Base-by-base conservation (phyloP, 2,113 vertebrate genomes). In the Elanus axillaris region DNA sequence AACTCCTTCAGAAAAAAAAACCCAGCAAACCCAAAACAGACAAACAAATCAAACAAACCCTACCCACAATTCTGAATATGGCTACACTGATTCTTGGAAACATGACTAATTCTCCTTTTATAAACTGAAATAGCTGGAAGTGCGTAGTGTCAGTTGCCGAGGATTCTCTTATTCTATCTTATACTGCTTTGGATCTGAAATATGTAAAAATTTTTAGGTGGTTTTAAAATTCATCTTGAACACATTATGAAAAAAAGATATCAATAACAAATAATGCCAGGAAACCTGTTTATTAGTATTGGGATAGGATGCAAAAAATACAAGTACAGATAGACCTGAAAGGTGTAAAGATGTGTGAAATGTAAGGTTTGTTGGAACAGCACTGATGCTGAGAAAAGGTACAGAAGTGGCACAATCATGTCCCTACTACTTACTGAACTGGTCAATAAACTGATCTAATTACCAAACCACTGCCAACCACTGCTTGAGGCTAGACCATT, bases 371-470 rank as follows among this genome's bases (percentile, higher is more conserved):
- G 21, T 23, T 88, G 47, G 20, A 83, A 60, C 38, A 72, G 47
- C 67, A 47, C 7, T 63, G 22, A 7, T 38, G 48, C 0, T 0
- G 31, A n/a, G 53, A 60, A 94, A 84, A 81, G 13, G 53, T 43
- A 42, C 6, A 38, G 18, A 73, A 90, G 34, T 18, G 1, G 0
- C 2, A 17, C 12, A 23, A 17, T 36, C 16, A 4, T 43, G 23
- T 43, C 36, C 8, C 29, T 60, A 9, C 19, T 55, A 29, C 32
- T 68, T 68, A 43, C 4, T 56, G 10, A 78, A 14, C 10, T 43
- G 18, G 17, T 72, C 67, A 64, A 38, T 72, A 64, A 88, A 43
- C 7, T 10, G 19, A 56, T 59, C 13, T 52, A 59, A 53, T 82
- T 42, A 79, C 15, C 9, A 42, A 75, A 56, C 9, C 15, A 34